These are phyloP conservation scores for Spodoptera exigua DNA, from an alignment of 2,888 invertebrate genomes.

Conservation along the genomic window DNA sequence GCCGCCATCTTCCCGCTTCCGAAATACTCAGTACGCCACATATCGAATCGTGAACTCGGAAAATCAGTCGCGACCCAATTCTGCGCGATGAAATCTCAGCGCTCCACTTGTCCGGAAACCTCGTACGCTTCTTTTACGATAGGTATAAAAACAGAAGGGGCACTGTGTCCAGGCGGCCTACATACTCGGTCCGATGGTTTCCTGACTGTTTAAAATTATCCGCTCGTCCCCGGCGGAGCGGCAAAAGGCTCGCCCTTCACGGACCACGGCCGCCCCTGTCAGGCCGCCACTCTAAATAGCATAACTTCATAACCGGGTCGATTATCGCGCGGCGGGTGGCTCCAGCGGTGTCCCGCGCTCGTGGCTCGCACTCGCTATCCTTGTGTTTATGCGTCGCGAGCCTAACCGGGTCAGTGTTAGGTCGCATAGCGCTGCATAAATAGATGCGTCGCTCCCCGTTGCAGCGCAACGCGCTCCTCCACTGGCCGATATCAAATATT, in stretches of 20 bases:
- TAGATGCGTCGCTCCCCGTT: conserved; percentile 73
- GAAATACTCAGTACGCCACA: conserved; percentile 71
- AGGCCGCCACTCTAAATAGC: conserved; percentile 71
- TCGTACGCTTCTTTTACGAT: conserved; percentile 76
- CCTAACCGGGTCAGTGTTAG: conserved; percentile 88
- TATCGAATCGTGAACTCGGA: conserved; percentile 65
- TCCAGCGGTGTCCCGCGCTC: conserved; percentile 29
- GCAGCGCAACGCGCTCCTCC: conserved; percentile 65
- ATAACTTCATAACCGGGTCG: conserved; percentile 69
- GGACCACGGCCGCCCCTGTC: conserved; percentile 77
- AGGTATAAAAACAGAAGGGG: conserved; percentile 76
- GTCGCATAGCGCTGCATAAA: conserved; percentile 86
- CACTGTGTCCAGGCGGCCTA: conserved; percentile 82
- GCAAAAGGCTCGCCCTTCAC: conserved; percentile 84
- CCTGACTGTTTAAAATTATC: conserved; percentile 86
- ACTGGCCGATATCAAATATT: conserved; percentile 73
- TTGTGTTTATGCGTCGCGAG: conserved; percentile 82
- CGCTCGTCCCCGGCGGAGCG: conserved; percentile 81
- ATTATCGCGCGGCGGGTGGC: conserved; percentile 57
- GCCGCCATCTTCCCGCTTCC: conserved; percentile 72
- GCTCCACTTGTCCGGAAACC: conserved; percentile 85
- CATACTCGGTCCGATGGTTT: conserved; percentile 84
- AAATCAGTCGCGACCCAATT: conserved; percentile 80
- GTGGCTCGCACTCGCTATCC: conserved; percentile 70
- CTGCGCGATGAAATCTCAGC: conserved; percentile 71